Evolutionary conservation across 2,113 vertebrate genomes (phyloP), one percentile per base, ranked within the genome.

Genomic region (Hassar affinis): DNA sequence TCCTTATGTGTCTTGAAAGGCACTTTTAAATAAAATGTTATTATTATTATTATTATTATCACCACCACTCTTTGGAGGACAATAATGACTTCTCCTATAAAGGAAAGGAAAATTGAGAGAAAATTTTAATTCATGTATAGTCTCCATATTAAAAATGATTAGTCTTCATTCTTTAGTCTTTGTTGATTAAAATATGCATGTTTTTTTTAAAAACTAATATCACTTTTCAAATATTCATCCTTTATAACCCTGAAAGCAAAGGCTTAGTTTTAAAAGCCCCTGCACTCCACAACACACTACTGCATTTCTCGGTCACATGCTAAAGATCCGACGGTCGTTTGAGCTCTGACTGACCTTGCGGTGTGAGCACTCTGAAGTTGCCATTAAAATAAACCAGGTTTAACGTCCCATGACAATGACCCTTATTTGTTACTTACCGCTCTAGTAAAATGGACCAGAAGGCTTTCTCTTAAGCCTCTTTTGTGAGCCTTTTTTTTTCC

Each of bases 391-490:
- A 38, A 68, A 66, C 66, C 54, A 64, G 49, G 71, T 77, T 85
- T 85, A 88, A 86, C 78, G 69, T 85, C 83, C 87, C 82, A 64
- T 89, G 84, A 86, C 87, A 86, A 80, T 80, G 52, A 76, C 38
- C 54, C 69, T 68, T 80, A 64, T 85, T 87, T 85, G 83, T 80
- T 57, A 38, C 84, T 45, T 27, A 84, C 87, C 79, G 51, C 81
- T 87, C 81, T 84, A 87, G 89, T 87, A 85, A 85, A 87, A 84
- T 42, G 30, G 81, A 80, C 79, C 84, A 75, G 84, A 84, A 85
- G 84, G 77, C 49, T 52, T 85, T 82, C 45, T 22, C 69, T 81
- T 86, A 77, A 79, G 80, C 68, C 84, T 42, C 57, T 80, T 84
- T 80, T 80, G 80, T 85, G 79, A 51, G 62, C 49, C 20, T 22